Evolutionary conservation across 2,888 invertebrate species (phyloP), one percentile per base, ranked within the genome.

Genomic region (Graphium colonna): DNA sequence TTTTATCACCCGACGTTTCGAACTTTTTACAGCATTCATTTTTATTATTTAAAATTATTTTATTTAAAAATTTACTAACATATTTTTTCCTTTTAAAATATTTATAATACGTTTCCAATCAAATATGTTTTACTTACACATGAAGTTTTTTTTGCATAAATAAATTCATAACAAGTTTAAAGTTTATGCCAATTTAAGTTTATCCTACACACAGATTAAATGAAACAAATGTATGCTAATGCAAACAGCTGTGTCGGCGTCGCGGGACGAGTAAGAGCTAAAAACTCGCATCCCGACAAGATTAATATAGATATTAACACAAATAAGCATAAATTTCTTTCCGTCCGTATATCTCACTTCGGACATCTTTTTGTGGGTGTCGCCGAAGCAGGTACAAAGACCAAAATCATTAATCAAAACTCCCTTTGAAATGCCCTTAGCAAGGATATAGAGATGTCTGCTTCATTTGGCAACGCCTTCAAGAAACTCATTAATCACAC

Each of bases 291-390:
- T 69, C 77, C 69, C 77, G 66, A 62, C 60, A 75, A 77, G 77
- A 86, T 84, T 81, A 79, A 87, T 85, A 76, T 65, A 86, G 82
- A 83, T 77, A 82, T 86, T 84, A 80, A 79, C 73, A 72, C 73
- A 81, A 81, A 82, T 82, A 77, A 75, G 75, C 71, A 71, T 80
- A 71, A 64, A 75, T 76, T 73, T 73, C 75, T 67, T 58, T 71
- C 71, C 55, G 51, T 52, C 56, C 68, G 71, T 65, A 67, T 70
- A 67, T 64, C 63, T 61, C 66, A 57, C 59, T 63, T 58, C 64
- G 73, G 68, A 66, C 67, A 67, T 67, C 70, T 77, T 82, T 82
- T 82, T 80, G 77, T 78, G 69, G 77, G 76, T 73, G 79, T 79
- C 60, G 71, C 75, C 78, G 78, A 77, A 72, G 78, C 87, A 87